These are phyloP conservation scores for Luehdorfia chinensis DNA, from an alignment of 1,140 invertebrate genomes.

Conservation along the genomic window DNA sequence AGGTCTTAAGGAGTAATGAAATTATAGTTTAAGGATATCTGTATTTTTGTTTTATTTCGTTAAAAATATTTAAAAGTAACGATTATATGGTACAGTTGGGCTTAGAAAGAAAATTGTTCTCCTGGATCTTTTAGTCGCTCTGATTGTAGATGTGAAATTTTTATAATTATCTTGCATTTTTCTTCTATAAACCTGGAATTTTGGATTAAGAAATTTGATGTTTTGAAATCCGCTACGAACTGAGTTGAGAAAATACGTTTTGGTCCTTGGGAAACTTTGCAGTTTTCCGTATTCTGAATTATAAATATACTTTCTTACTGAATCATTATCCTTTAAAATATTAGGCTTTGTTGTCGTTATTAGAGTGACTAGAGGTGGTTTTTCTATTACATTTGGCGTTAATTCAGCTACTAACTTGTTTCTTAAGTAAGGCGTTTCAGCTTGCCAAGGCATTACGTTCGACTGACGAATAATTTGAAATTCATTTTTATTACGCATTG, in stretches of 20 bases:
- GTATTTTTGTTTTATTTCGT: slow-evolving; percentile 17
- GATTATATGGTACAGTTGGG: slow-evolving; percentile 52
- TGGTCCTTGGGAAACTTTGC: not conserved
- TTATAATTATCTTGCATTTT: not conserved
- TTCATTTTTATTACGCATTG: too few species aligned
- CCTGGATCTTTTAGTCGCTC: slow-evolving; percentile 27
- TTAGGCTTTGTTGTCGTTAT: not conserved
- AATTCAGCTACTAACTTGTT: slow-evolving; percentile 31
- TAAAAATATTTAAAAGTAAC: slow-evolving; percentile 41
- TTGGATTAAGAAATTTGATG: too few species aligned
- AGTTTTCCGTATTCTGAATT: slow-evolving; percentile 2
- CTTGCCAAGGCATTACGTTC: too few species aligned
- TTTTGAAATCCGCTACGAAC: too few species aligned
- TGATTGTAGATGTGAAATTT: slow-evolving; percentile 16
- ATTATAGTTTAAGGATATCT: too few species aligned
- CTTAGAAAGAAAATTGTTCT: slow-evolving; percentile 62
- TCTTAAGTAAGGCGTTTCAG: slow-evolving; percentile 39
- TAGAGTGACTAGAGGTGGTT: not conserved
- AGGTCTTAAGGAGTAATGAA: too few species aligned
- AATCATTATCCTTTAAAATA: too few species aligned
- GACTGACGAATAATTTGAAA: too few species aligned
- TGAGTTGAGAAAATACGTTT: slow-evolving; percentile 6
- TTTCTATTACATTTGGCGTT: slow-evolving; percentile 2
- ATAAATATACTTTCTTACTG: too few species aligned
- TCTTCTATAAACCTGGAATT: not conserved